These are phyloP conservation scores for Nymphalis io DNA, from an alignment of 1,140 invertebrate genomes.

Conservation along the genomic window DNA sequence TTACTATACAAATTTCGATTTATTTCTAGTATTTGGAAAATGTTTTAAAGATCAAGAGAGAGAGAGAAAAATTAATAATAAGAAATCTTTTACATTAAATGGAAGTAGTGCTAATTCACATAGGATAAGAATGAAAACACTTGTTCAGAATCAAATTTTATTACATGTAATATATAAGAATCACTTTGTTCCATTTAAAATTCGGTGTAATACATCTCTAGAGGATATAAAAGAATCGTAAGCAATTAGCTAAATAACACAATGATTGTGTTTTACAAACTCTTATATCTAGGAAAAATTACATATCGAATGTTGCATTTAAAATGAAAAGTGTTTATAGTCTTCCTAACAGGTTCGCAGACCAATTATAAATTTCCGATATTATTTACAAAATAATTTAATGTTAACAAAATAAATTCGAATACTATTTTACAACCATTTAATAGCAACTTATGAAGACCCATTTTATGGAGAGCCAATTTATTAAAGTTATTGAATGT, in stretches of 20 bases:
- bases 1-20: too few relatives aligned
- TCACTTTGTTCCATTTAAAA: conserved; percentile 42
- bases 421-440: conserved; percentile 29
- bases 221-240: conserved; percentile 31
- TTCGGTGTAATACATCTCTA: conserved; percentile 40
- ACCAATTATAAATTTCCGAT: conserved; percentile 19
- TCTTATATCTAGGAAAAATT: conserved; percentile 30
- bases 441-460: conserved; percentile 19
- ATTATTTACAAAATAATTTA: conserved; percentile 28
- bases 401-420: conserved; percentile 19
- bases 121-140: conserved; percentile 24
- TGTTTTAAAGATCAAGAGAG: too few relatives aligned
- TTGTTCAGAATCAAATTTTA: conserved; percentile 42
- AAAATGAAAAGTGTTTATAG: conserved; percentile 23
- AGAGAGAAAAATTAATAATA: too few relatives aligned
- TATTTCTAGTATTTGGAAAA: too few relatives aligned
- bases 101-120: neutral
- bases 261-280: conserved; percentile 34
- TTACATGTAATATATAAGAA: conserved; percentile 49
- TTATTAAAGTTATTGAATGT: conserved; percentile 15
- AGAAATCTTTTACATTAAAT: too few relatives aligned
- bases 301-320: conserved; percentile 15
- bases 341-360: conserved; percentile 30
- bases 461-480: conserved; percentile 31
- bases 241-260: conserved; percentile 34